A percentile compares a stretch with the other conserved stretches of the same genome.
Evolutionary conservation across 2,888 invertebrate species (phyloP).

Genomic region (Diabrotica balteata): DNA sequence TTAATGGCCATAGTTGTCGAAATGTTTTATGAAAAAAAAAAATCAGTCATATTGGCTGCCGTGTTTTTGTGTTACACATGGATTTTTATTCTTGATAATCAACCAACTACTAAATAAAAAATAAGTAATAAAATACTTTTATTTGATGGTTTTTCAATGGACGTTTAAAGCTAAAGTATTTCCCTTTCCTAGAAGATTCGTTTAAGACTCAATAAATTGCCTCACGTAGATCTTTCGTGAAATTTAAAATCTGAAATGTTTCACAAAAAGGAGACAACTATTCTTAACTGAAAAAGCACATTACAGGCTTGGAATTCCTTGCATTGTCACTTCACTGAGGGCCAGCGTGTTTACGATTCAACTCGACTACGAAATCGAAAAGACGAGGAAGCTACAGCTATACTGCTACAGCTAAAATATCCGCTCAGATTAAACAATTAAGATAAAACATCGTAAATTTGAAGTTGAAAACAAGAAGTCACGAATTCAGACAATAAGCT

Average conservation of each 20-base stretch:
- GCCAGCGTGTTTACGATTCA: constrained; percentile 25
- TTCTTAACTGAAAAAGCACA: constrained; percentile 17
- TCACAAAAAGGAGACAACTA: constrained; percentile 1
- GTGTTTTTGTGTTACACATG: too few species aligned
- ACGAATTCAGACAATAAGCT: constrained; percentile 45
- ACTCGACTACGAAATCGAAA: constrained; percentile 3
- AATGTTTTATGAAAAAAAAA: too few species aligned
- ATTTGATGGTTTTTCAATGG: too few species aligned
- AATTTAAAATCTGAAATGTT: neutral
- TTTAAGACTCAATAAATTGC: too few species aligned
- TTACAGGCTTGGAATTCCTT: constrained; percentile 16
- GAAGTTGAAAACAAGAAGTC: constrained; percentile 42
- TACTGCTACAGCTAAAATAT: constrained; percentile 32
- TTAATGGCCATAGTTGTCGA: too few species aligned
- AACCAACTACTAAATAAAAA: too few species aligned
- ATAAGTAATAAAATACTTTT: too few species aligned
- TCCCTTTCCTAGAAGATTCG: too few species aligned
- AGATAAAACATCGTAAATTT: constrained; percentile 45
- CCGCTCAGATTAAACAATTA: constrained; percentile 44
- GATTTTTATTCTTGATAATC: too few species aligned
- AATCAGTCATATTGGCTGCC: too few species aligned
- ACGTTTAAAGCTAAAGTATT: too few species aligned
- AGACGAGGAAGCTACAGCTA: constrained; percentile 14
- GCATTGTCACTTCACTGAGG: constrained; percentile 21
- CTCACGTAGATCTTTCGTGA: too few species aligned